Evolutionary conservation across 2,888 invertebrate genomes (phyloP), one percentile per base, ranked within the genome.

Genomic region (Pheosia gnoma): DNA sequence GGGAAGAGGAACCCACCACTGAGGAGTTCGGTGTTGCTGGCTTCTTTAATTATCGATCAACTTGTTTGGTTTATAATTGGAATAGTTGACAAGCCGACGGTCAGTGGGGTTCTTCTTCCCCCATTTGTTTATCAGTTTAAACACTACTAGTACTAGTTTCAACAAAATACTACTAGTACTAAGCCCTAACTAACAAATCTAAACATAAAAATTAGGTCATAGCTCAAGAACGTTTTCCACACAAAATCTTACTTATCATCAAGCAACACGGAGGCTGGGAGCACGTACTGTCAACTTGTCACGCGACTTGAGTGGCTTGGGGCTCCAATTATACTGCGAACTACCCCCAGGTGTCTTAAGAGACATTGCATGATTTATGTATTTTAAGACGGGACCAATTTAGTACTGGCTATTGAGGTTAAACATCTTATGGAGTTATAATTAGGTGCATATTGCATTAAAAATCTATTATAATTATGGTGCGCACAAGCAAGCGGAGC

Each of bases 181-280:
- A 8, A 45, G 43, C 43, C n/a, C 3, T 4, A 47, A 47, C n/a
- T 51, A 25, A 51, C 7, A 25, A 51, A 25, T 25, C 25, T 4
- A 39, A 55, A 55, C 55, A 39, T 13, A 3, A 39, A 39, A 55
- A 55, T 55, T 55, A 55, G 55, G 55, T 55, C 55, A 55, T 39
- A 39, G 39, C 39, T 55, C 55, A 55, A 55, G 55, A 55, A 38
- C 38, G 39, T 36, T 39, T n/a, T 8, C 39, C 38, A 51, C 51
- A 25, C 55, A 13, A 55, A 55, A 55, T 55, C 55, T 55, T 55
- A 55, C 55, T 55, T 55, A 55, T 55, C 55, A 39, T 55, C 39
- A 39, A 37, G 39, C 39, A 11, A 39, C 55, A 55, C 39, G n/a
- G 53, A 53, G 55, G 55, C 39, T 39, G 38, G 6, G 13, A 39